phyloP scores from a whole-genome alignment of 2,888 invertebrate genomes.

The Dione juno region DNA sequence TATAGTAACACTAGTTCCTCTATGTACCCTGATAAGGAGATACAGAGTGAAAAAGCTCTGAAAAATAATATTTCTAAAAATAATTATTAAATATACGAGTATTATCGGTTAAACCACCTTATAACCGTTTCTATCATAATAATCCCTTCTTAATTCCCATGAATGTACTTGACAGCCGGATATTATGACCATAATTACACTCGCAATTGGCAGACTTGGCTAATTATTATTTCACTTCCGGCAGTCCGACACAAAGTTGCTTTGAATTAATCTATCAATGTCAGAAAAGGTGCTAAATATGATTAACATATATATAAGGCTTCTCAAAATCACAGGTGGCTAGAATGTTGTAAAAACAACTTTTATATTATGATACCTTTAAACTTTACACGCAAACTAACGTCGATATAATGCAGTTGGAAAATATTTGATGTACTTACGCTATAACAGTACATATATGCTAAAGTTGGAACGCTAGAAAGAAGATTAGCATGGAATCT shows the following conservation, averaged over 20 bases:
- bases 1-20: too few relatives aligned
- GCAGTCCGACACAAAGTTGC: not conserved
- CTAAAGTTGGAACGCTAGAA: too few relatives aligned
- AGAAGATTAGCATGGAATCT: too few relatives aligned
- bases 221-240: not conserved
- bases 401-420: not conserved
- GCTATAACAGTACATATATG: too few relatives aligned
- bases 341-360: not conserved
- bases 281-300: conserved; percentile 22
- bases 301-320: conserved; percentile 22
- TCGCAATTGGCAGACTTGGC: not conserved
- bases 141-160: not conserved
- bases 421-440: too few relatives aligned
- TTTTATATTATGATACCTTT: not conserved
- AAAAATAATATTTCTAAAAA: not conserved
- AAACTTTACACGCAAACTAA: not conserved
- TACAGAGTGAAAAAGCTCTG: too few relatives aligned
- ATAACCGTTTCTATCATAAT: not conserved
- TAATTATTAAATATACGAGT: too few relatives aligned
- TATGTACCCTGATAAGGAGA: too few relatives aligned
- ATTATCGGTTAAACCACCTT: not conserved
- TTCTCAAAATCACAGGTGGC: not conserved
- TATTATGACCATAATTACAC: not conserved
- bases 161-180: not conserved
- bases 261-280: conserved; percentile 20